Conservation (phyloP, 2,888 invertebrate species). For the Ophion costatus region DNA sequence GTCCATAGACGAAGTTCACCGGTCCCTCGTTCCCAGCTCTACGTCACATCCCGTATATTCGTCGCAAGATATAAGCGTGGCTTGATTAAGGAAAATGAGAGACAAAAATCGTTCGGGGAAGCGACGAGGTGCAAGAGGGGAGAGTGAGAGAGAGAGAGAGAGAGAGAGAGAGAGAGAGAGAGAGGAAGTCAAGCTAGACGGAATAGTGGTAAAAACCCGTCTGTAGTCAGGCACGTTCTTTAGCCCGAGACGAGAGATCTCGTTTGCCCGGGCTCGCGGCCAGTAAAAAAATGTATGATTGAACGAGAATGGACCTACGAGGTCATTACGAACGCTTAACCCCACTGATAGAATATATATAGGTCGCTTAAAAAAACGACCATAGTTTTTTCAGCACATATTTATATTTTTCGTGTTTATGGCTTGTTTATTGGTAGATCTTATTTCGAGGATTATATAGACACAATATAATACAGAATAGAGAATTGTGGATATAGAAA, state of each 20-base stretch:
- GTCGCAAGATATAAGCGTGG: background rate
- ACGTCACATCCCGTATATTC: background rate
- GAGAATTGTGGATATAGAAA: no score
- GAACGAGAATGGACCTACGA: background rate
- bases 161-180: no score
- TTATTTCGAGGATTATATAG: no score
- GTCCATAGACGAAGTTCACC: background rate
- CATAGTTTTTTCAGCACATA: background rate
- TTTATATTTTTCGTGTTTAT: background rate
- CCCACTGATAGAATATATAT: background rate
- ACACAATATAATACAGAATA: no score
- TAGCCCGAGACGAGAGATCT: conserved; percentile 4
- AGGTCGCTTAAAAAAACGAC: background rate
- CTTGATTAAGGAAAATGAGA: conserved; percentile 15
- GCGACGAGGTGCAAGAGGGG: background rate
- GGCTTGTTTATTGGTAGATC: no score
- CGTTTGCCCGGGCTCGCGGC: background rate
- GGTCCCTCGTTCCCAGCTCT: background rate
- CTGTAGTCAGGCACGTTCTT: conserved; percentile 18
- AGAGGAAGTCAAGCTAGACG: background rate
- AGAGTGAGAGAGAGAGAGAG: background rate
- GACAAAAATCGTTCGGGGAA: background rate
- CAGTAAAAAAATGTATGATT: conserved; percentile 1
- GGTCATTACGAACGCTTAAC: background rate
- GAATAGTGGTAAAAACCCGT: conserved; percentile 26